Base-by-base conservation (phyloP, 2,888 invertebrate species). In the Ophioninae sp. region DNA sequence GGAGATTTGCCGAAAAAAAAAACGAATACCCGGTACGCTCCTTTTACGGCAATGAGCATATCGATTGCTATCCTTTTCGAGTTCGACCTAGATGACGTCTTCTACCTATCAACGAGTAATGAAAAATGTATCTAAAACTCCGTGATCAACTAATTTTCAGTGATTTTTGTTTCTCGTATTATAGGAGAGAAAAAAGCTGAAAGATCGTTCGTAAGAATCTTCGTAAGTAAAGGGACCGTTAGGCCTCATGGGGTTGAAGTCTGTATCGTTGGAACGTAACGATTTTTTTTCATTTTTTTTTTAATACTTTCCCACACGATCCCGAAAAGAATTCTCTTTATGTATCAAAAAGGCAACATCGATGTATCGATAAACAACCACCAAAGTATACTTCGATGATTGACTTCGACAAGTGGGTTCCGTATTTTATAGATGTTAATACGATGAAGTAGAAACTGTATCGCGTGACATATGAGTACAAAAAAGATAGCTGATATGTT, bases 21-120 rank as follows among this genome's bases (percentile, higher is more conserved):
- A 41, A 21, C 23, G 10, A 59, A 23, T 8, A 7, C 44, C 50
- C 17, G 41, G 44, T 50, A 50, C 41, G 74, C 41, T 68, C 76
- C 21, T 67, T 56, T 65, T 50, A 56, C 65, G 75, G 50, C 65
- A 65, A 75, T 64, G 50, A 37, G 75, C 56, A 56, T 7, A 75
- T 65, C 56, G 39, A 75, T 75, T 56, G 65, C 56, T 67, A 56
- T 39, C 23, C 65, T 50, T 64, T 56, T 44, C 8, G 39, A 13
- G 37, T 17, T 10, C 8, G 10, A 20, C 30, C 13, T 21, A 10
- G 39, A 6, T 17, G 37, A 56, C 7, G 21, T 37, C 6, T 30
- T 2, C 39, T 30, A 57, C 57, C 23, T 57, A 30, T 17, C 7
- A 56, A 13, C 6, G 44, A 8, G 8, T 13, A 67, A 68, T 7